Base-by-base conservation (phyloP, 2,888 invertebrate genomes). In the Strigamia crassipes region DNA sequence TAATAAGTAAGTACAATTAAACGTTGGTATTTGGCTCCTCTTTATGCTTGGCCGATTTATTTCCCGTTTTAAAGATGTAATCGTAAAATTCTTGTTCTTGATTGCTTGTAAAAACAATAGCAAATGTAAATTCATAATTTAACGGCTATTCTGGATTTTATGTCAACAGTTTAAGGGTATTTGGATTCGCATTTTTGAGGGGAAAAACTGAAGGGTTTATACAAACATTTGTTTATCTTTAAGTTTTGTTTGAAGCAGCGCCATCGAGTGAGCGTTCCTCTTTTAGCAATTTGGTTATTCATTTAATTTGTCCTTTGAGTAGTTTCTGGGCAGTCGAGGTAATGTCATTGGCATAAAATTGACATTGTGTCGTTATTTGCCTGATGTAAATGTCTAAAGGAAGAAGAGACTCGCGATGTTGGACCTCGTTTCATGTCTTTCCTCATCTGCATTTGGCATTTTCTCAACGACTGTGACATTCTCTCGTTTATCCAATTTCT, bases 381-480 rank as follows among this genome's bases (percentile, higher is more conserved):
- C 18, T 61, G n/a, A 61, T 61, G 61, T 61, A 18, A 21, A 21
- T 61, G 61, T 61, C n/a, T n/a, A 21, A 21, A 18, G 21, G 61
- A 61, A 61, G 21, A 61, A 51, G 3, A 51, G 51, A 51, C 18
- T 21, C 1, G 18, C 61, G 9, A 21, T n/a, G 10, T 61, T 8
- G 21, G 9, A 15, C 21, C 61, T 61, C 18, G 61, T 61, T 61
- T 18, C n/a, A 18, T 61, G 61, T 18, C 51, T 51, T 51, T 10
- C 18, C 42, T 61, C 61, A 61, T 61, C 61, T 61, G 61, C 61
- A 21, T 61, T 61, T 61, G 61, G 61, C 61, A 61, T 61, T 61
- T 61, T 21, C 21, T 18, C 61, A 61, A 61, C 15, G 61, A 51
- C 51, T 51, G 34, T 51, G 51, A 51, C 51, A 51, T 51, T 51